These are phyloP conservation scores for Sabatieria punctata DNA, from an alignment of 2,888 invertebrate species.

Conservation along the genomic window DNA sequence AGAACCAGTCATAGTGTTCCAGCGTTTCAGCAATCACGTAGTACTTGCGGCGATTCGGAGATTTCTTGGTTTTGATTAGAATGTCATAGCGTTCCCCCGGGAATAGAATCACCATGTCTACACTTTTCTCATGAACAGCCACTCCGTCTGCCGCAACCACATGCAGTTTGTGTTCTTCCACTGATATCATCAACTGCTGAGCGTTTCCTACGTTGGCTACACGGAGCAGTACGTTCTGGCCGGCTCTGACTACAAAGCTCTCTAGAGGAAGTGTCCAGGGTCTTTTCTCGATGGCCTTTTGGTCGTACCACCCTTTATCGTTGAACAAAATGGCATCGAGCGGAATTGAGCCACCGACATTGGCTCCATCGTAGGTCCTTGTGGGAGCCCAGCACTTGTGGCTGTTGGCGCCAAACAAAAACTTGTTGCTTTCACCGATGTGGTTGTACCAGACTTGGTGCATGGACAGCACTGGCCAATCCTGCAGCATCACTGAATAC, in stretches of 20 bases:
- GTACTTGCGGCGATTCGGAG: constrained; percentile 10
- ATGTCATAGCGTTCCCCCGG: constrained; percentile 27
- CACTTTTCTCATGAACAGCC: constrained; percentile 13
- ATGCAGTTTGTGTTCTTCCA: constrained; percentile 20
- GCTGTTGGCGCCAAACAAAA: constrained; percentile 23
- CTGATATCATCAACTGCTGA: constrained; percentile 20
- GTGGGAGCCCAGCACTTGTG: constrained; percentile 23
- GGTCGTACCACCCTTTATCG: constrained; percentile 24
- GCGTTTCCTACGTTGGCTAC: constrained; percentile 25
- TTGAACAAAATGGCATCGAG: constrained; percentile 23
- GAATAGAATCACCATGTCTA: constrained; percentile 21
- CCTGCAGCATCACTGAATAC: constrained; percentile 23
- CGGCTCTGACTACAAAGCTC: constrained; percentile 16
- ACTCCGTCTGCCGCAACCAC: constrained; percentile 24
- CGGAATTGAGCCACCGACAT: constrained; percentile 23
- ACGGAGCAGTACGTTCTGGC: constrained; percentile 16
- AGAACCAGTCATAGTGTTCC: constrained; percentile 17
- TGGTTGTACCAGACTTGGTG: constrained; percentile 18
- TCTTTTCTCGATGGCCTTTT: constrained; percentile 14
- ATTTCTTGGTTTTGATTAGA: constrained; percentile 15
- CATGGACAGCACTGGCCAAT: constrained; percentile 17
- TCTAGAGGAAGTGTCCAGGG: constrained; percentile 19
- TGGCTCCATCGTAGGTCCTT: constrained; percentile 21
- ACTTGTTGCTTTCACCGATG: constrained; percentile 23
- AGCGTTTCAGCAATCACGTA: constrained; percentile 17